phyloP scores from a whole-genome alignment of 2,888 invertebrate species.

The Macrosiphum euphorbiae region DNA sequence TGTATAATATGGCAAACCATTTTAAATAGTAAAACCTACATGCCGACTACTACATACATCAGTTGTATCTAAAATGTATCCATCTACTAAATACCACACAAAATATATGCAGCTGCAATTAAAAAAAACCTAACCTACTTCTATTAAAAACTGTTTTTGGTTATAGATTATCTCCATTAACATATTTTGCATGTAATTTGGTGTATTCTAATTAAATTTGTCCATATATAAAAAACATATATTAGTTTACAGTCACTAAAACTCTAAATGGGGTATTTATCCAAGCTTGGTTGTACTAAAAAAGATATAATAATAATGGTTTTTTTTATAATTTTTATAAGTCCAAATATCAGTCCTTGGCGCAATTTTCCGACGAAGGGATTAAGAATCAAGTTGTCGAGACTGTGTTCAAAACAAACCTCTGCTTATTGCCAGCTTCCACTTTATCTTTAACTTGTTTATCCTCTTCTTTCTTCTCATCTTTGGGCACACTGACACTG shows the following conservation, averaged over 20 bases:
- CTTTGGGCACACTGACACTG: slow-evolving; percentile 51
- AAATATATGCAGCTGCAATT: neutral
- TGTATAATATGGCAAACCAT: neutral
- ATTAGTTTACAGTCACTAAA: slow-evolving; percentile 15
- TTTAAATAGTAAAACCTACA: neutral
- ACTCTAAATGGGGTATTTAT: slow-evolving; percentile 4
- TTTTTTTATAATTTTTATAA: slow-evolving; percentile 33
- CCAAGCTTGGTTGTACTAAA: slow-evolving; percentile 47
- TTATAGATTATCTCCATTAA: slow-evolving; percentile 19
- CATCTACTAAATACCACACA: neutral
- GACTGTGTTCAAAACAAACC: slow-evolving; percentile 63
- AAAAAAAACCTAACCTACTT: neutral
- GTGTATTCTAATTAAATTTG: slow-evolving; percentile 36
- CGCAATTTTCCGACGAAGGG: slow-evolving; percentile 51
- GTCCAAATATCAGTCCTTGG: slow-evolving; percentile 42
- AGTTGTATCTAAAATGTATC: slow-evolving; percentile 3
- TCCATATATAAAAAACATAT: slow-evolving; percentile 4
- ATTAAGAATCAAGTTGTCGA: slow-evolving; percentile 61
- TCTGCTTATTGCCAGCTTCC: slow-evolving; percentile 61
- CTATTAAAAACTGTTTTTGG: neutral
- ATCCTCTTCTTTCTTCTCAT: slow-evolving; percentile 63
- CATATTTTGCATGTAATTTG: slow-evolving; percentile 23
- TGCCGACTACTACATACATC: slow-evolving; percentile 23
- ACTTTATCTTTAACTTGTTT: slow-evolving; percentile 60
- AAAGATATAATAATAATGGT: slow-evolving; percentile 23